Conservation (phyloP, 2,888 invertebrate genomes). For the Linnaemya vulpina region DNA sequence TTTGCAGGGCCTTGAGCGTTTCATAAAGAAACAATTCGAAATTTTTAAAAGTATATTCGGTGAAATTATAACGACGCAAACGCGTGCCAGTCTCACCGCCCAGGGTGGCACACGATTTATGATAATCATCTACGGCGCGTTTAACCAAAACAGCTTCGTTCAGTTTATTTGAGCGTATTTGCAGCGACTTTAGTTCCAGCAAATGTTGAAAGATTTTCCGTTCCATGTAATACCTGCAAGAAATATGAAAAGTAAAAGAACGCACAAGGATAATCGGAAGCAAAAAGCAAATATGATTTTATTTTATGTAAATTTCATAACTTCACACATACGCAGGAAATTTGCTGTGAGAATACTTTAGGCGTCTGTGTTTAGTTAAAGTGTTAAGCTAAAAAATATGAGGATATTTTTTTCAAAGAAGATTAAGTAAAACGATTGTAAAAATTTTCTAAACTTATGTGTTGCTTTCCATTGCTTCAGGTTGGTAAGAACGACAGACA, state of each 20-base stretch:
- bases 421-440: conserved; percentile 19
- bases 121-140: conserved; percentile 92
- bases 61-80: conserved; percentile 86
- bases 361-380: neutral
- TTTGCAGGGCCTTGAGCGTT: conserved; percentile 90
- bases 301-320: conserved; percentile 35
- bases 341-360: conserved; percentile 7
- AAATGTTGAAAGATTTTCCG: conserved; percentile 96
- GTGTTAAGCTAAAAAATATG: conserved; percentile 40
- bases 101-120: conserved; percentile 88
- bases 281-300: conserved; percentile 26
- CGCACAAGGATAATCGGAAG: conserved; percentile 18
- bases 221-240: conserved; percentile 92
- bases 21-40: conserved; percentile 96
- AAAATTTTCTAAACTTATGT: conserved; percentile 41
- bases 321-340: conserved; percentile 49
- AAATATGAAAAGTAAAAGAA: conserved; percentile 43
- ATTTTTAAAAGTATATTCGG: conserved; percentile 88
- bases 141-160: conserved; percentile 95
- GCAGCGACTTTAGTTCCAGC: conserved; percentile 94
- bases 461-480: conserved; percentile 53
- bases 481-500: conserved; percentile 21
- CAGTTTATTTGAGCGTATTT: conserved; percentile 94
- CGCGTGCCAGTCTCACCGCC: conserved; percentile 84
- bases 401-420: conserved; percentile 24